phyloP scores from a whole-genome alignment of 2,113 vertebrate species.

The Tragelaphus imberbis region DNA sequence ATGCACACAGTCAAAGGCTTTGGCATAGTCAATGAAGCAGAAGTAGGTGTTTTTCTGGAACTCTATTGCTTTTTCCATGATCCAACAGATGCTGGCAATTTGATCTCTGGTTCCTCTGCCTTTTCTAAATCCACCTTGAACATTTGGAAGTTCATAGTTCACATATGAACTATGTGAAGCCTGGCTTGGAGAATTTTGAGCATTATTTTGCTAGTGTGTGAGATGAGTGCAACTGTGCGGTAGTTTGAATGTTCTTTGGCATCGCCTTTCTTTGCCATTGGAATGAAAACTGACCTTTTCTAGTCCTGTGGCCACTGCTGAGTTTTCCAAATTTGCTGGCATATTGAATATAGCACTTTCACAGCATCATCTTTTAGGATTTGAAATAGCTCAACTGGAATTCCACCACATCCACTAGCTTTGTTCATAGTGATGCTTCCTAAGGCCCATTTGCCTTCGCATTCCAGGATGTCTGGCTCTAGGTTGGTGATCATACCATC shows the following conservation, averaged over 20 bases:
- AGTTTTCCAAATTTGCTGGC: background rate
- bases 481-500: background rate
- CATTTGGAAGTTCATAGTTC: background rate
- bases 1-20: background rate
- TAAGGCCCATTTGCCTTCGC: background rate
- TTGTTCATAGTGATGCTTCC: background rate
- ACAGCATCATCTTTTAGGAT: background rate
- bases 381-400: background rate
- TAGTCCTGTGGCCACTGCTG: background rate
- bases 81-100: background rate
- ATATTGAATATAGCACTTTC: background rate
- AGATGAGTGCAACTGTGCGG: background rate
- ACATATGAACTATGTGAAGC: background rate
- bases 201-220: background rate
- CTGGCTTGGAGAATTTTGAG: background rate
- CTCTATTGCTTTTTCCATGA: background rate
- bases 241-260: background rate
- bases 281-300: background rate
- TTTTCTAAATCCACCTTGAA: background rate
- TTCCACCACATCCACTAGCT: background rate
- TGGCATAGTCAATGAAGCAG: background rate
- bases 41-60: background rate
- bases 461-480: background rate
- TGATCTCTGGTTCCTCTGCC: background rate
- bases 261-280: background rate